Evolutionary conservation across 2,888 invertebrate genomes (phyloP), one percentile per base, ranked within the genome.

Genomic region (Drosophila colorata): DNA sequence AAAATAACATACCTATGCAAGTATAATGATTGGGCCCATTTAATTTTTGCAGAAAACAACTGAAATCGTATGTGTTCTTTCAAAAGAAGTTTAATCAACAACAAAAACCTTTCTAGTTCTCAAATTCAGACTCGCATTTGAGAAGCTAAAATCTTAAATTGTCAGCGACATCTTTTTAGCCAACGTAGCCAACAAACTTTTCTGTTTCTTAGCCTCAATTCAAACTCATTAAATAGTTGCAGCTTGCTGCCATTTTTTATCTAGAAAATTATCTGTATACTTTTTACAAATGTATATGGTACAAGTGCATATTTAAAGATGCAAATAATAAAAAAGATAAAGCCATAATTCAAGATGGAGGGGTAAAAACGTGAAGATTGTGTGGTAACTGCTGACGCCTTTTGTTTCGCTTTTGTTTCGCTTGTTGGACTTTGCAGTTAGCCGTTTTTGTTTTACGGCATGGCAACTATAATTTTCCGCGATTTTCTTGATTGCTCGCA

Each of bases 391-490:
- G 73, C 66, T 65, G 64, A 64, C 58, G 60, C 57, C 51, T 76
- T 69, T 69, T 66, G 65, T 76, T 61, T 35, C 23, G 63, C 38
- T 46, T 53, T 65, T 67, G 53, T 73, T 59, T 61, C 57, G 61
- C 48, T 78, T 78, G 66, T 66, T 76, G 41, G 38, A 38, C 48
- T 52, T 65, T 67, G 56, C 33, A 46, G 61, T 55, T 63, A 33
- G 23, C 16, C 31, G 48, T 58, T 67, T 65, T 71, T 79, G 58
- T 80, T 83, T 69, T 72, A 64, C 69, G 63, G 55, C 64, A 48
- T 60, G 64, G 74, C 67, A 84, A 78, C 87, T 84, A 87, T 84
- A 87, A 88, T 87, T 88, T 84, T 87, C 56, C 73, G 66, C 85
- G 78, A 78, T 87, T 73, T 78, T 76, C 85, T 71, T 88, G 87